Evolutionary conservation across 2,888 invertebrate genomes (phyloP), one percentile per base, ranked within the genome.

Genomic region (Epinotia ramella): DNA sequence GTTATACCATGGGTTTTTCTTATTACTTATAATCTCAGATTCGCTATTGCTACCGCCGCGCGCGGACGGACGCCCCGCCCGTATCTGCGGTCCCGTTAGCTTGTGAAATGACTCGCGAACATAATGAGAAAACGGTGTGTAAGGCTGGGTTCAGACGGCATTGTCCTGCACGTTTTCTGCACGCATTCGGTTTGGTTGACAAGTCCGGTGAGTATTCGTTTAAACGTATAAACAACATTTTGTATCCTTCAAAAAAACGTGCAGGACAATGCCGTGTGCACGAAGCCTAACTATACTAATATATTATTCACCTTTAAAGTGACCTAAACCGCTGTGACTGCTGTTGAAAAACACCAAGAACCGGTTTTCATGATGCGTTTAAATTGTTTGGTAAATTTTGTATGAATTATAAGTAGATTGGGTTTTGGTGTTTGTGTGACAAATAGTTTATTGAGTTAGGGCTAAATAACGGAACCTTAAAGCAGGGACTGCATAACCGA

Each of bases 101-200:
- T 70, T 44, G 57, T 69, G 83, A 78, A 79, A 86, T 86, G 84
- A 78, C 80, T 78, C 83, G 84, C 56, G 84, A 84, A 73, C 80
- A 83, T 49, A 81, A 79, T 7, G 87, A 87, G 67, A 80, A 79
- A 76, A n/a, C n/a, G n/a, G n/a, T n/a, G n/a, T n/a, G n/a, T n/a
- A n/a, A n/a, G n/a, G n/a, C n/a, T n/a, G n/a, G n/a, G n/a, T n/a
- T n/a, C n/a, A n/a, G n/a, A n/a, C n/a, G n/a, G n/a, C n/a, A n/a
- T n/a, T n/a, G n/a, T n/a, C n/a, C n/a, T n/a, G n/a, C n/a, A n/a
- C n/a, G n/a, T n/a, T n/a, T n/a, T n/a, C n/a, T n/a, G n/a, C n/a
- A n/a, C n/a, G n/a, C n/a, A n/a, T n/a, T n/a, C n/a, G n/a, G n/a
- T n/a, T n/a, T n/a, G n/a, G n/a, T n/a, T n/a, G n/a, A n/a, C n/a